Evolutionary conservation across 2,113 vertebrate species (phyloP).

Genomic region (Vidua macroura): DNA sequence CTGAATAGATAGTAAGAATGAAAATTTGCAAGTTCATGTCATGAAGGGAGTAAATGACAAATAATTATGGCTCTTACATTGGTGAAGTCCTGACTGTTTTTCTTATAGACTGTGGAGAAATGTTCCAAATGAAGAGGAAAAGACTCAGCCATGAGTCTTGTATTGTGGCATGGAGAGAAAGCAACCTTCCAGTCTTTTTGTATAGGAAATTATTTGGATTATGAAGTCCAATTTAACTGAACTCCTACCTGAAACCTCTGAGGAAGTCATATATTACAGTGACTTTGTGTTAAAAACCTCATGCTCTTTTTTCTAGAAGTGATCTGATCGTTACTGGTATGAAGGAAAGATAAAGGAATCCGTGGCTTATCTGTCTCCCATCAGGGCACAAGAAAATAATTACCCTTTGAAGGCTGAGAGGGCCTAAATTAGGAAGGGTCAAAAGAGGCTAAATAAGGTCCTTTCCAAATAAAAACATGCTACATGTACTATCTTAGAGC

Average conservation of each 20-base stretch:
- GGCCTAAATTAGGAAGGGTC: background rate
- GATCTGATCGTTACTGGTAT: background rate
- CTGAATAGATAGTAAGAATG: background rate
- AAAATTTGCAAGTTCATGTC: background rate
- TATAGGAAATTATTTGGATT: background rate
- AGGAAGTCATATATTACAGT: background rate
- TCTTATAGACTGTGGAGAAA: background rate
- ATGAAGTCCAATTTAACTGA: background rate
- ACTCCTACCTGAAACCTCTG: background rate
- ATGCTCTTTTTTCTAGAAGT: background rate
- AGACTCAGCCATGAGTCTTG: background rate
- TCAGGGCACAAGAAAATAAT: background rate
- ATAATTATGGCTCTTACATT: background rate
- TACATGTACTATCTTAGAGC: background rate
- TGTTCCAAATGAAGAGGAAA: background rate
- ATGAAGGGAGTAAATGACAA: background rate
- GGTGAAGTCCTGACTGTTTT: background rate
- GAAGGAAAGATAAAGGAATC: background rate
- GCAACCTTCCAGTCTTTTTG: background rate
- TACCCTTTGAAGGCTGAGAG: background rate
- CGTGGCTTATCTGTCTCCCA: background rate
- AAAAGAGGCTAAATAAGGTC: background rate
- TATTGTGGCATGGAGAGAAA: background rate
- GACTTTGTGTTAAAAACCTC: background rate
- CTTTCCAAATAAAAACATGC: background rate